phyloP scores from a whole-genome alignment of 1,140 invertebrate genomes.

The Bombus confusus region DNA sequence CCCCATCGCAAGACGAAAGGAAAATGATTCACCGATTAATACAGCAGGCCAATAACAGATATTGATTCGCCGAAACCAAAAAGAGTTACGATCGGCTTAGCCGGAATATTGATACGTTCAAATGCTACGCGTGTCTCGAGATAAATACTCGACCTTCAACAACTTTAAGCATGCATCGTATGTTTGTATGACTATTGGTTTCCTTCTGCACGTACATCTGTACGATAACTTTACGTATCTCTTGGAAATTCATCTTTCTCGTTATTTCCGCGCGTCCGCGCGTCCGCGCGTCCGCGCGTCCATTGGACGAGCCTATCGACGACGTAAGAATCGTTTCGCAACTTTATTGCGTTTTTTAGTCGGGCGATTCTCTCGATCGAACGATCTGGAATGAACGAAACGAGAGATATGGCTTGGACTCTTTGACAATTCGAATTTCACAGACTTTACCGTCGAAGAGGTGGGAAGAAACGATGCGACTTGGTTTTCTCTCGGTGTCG shows the following conservation, averaged over 20 bases:
- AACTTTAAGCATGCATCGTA: neutral
- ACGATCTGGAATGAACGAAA: no score
- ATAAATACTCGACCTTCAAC: constrained; percentile 46
- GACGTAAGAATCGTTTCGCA: no score
- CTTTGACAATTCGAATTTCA: no score
- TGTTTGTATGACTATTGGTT: neutral
- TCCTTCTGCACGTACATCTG: neutral
- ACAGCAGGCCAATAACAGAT: neutral
- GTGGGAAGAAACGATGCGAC: no score
- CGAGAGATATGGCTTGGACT: no score
- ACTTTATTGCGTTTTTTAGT: no score
- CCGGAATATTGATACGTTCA: constrained; percentile 2
- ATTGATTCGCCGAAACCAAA: constrained; percentile 11
- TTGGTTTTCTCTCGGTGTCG: no score
- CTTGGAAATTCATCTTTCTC: neutral
- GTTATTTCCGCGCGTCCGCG: no score
- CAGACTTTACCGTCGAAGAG: no score
- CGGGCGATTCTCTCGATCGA: no score
- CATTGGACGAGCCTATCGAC: no score
- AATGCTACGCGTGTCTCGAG: constrained; percentile 29
- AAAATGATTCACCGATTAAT: constrained; percentile 21
- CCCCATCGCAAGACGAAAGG: constrained; percentile 26
- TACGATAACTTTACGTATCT: neutral
- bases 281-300: no score
- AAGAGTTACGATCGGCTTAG: neutral